These are phyloP conservation scores for Nomada hirtipes DNA, from an alignment of 2,888 invertebrate species.

Conservation along the genomic window DNA sequence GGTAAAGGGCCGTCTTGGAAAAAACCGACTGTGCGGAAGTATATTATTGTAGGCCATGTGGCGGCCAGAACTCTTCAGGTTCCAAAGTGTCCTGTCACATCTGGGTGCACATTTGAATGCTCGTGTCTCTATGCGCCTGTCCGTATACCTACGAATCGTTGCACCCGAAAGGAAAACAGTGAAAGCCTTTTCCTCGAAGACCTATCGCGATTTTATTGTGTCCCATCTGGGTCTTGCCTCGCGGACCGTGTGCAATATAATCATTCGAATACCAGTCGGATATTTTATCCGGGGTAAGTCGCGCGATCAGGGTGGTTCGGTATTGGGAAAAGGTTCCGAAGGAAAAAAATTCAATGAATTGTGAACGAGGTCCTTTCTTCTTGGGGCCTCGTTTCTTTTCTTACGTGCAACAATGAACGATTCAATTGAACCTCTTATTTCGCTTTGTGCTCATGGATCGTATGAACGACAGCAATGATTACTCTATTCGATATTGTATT, in stretches of 20 bases:
- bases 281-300: not conserved
- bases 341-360: not conserved
- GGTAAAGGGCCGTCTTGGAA: slow-evolving; percentile 23
- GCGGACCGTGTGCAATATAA: not conserved
- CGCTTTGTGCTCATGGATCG: not conserved
- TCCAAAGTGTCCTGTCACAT: slow-evolving; percentile 32
- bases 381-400: not conserved
- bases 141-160: slow-evolving; percentile 12
- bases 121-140: no score
- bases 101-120: slow-evolving; percentile 18
- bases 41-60: slow-evolving; percentile 65
- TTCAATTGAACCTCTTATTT: not conserved
- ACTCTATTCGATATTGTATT: not conserved
- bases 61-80: slow-evolving; percentile 49
- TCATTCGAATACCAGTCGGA: not conserved
- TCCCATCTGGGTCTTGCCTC: not conserved
- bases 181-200: slow-evolving; percentile 9
- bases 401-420: not conserved
- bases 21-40: slow-evolving; percentile 55
- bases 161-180: slow-evolving; percentile 20
- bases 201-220: slow-evolving; percentile 12
- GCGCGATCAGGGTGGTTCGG: not conserved
- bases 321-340: not conserved
- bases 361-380: not conserved
- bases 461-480: not conserved